Conservation (phyloP, 2,797 vertebrate species). For the Protonibea diacanthus region DNA sequence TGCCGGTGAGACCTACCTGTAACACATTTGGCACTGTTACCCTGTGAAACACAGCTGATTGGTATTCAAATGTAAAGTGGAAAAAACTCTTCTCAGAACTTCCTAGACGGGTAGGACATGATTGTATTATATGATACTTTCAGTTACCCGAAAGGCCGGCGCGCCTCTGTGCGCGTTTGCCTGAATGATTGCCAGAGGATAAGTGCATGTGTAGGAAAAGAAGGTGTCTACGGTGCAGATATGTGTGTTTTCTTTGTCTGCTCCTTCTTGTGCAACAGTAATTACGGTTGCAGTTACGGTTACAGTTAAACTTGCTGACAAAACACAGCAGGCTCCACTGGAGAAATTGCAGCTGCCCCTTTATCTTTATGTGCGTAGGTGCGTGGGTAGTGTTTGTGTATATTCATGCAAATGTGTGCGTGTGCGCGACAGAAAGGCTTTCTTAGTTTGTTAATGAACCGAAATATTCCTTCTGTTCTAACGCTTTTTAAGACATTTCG, state of each 20-base stretch:
- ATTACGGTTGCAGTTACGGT: constrained; percentile 70
- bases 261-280: constrained; percentile 69
- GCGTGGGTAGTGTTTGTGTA: constrained; percentile 43
- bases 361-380: constrained; percentile 41
- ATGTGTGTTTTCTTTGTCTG: constrained; percentile 58
- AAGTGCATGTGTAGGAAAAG: constrained; percentile 28
- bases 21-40: constrained; percentile 8
- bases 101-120: background rate
- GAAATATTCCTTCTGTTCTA: background rate
- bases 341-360: constrained; percentile 63
- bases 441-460: constrained; percentile 15
- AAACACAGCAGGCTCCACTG: constrained; percentile 65
- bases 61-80: background rate
- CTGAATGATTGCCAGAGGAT: constrained; percentile 23
- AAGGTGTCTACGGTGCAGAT: constrained; percentile 47
- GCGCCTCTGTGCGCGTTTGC: constrained; percentile 37
- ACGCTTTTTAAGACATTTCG: background rate
- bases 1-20: background rate
- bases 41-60: background rate
- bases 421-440: constrained; percentile 7
- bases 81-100: background rate
- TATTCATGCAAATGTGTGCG: constrained; percentile 42
- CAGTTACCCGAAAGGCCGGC: constrained; percentile 68
- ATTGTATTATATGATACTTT: constrained; percentile 25
- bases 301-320: constrained; percentile 77